These are phyloP conservation scores for Brenthis hecate DNA, from an alignment of 2,888 invertebrate species.

Conservation along the genomic window DNA sequence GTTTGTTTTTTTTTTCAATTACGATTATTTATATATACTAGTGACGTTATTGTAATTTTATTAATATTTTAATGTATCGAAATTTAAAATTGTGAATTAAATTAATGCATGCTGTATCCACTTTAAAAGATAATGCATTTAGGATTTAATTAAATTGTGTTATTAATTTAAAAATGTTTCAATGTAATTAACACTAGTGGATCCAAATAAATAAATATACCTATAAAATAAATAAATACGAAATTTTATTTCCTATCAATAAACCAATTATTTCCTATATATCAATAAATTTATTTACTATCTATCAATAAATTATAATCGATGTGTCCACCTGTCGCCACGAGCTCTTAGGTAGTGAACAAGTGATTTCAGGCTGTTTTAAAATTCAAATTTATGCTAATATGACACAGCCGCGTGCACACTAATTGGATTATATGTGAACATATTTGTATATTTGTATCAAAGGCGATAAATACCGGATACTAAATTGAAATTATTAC, in stretches of 20 bases:
- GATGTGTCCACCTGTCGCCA: constrained; percentile 51
- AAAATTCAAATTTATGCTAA: constrained; percentile 76
- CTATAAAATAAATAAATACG: too few species aligned
- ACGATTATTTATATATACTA: too few species aligned
- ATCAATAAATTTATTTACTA: constrained; percentile 1
- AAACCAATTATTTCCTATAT: neutral
- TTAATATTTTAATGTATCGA: too few species aligned
- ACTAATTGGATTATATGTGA: constrained; percentile 70
- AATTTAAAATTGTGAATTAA: too few species aligned
- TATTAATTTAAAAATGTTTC: too few species aligned
- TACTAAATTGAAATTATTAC: constrained; percentile 12
- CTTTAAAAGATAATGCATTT: too few species aligned
- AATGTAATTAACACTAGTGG: too few species aligned
- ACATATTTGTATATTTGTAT: constrained; percentile 43
- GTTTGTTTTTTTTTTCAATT: too few species aligned
- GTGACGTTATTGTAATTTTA: too few species aligned
- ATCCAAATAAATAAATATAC: too few species aligned
- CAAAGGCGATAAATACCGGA: constrained; percentile 43
- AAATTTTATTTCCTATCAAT: neutral
- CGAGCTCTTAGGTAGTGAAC: constrained; percentile 46
- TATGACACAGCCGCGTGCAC: constrained; percentile 61
- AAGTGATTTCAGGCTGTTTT: constrained; percentile 67
- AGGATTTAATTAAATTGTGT: too few species aligned
- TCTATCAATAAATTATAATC: constrained; percentile 32
- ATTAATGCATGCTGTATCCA: too few species aligned